Percentiles rank a stretch among this genome's conserved stretches.
Conservation (phyloP, 2,797 vertebrate genomes). For the Acanthiza pusilla region DNA sequence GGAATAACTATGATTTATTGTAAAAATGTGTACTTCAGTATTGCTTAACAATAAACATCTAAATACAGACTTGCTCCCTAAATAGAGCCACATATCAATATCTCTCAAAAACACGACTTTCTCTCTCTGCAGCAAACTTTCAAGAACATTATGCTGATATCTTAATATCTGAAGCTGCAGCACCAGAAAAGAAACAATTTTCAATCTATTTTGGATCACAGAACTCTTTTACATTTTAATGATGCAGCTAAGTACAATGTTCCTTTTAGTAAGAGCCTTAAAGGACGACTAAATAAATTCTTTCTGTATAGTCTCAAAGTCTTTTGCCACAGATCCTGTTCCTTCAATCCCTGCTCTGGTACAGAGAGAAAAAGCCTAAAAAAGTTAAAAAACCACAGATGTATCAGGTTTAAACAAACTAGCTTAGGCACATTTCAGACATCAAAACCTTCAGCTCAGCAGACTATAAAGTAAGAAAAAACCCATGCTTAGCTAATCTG, state of each 20-base stretch:
- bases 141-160: not conserved
- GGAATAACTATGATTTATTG: not conserved
- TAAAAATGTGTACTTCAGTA: not conserved
- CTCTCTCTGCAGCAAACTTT: not conserved
- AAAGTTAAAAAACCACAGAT: not conserved
- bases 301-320: not conserved
- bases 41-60: not conserved
- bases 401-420: not conserved
- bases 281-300: not conserved
- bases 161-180: not conserved
- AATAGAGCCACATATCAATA: not conserved
- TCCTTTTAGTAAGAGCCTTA: not conserved
- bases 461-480: not conserved
- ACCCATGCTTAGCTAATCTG: rapidly evolving
- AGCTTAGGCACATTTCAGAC: not conserved
- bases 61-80: not conserved
- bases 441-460: not conserved
- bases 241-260: not conserved
- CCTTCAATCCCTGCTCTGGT: not conserved
- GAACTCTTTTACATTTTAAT: not conserved
- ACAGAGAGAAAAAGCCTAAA: not conserved
- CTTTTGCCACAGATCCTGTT: not conserved
- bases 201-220: not conserved
- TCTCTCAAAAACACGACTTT: not conserved
- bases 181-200: not conserved